phyloP scores from a whole-genome alignment of 1,140 invertebrate species.

The Macrostomum lignano region DNA sequence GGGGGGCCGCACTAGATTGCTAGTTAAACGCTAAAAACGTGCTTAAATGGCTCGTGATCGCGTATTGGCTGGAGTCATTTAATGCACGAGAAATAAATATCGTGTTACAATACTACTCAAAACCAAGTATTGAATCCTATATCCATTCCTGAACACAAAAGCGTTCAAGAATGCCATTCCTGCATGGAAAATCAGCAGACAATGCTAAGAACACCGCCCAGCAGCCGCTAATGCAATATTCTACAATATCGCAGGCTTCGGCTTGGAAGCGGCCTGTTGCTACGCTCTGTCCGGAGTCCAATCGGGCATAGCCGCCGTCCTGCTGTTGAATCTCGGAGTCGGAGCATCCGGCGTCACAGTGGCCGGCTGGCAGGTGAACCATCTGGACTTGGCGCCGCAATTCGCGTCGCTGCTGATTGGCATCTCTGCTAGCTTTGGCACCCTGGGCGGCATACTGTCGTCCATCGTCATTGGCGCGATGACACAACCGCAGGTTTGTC shows the following conservation, averaged over 20 bases:
- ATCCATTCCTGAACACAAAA: no score
- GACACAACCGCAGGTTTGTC: conserved; percentile 12
- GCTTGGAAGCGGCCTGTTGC: conserved; percentile 10
- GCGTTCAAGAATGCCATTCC: no score
- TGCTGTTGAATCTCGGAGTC: conserved; percentile 12
- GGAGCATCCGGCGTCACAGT: conserved; percentile 13
- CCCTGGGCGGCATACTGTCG: conserved; percentile 11
- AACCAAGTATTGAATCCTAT: no score
- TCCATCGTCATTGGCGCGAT: conserved; percentile 13
- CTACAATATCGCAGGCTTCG: conserved; percentile 13
- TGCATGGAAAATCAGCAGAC: no score
- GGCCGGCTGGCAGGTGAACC: conserved; percentile 21
- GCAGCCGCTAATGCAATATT: no score
- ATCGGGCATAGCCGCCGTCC: conserved; percentile 8
- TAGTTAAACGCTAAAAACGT: no score
- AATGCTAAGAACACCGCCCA: no score
- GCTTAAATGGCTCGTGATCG: no score
- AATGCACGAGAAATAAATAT: no score
- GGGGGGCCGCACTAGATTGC: no score
- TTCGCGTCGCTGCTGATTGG: conserved; percentile 14
- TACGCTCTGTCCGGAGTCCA: conserved; percentile 9
- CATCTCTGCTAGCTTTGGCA: conserved; percentile 13
- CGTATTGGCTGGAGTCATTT: no score
- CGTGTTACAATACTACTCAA: no score
- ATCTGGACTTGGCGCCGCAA: conserved; percentile 14